These are phyloP conservation scores for Pimephales promelas DNA, from an alignment of 2,113 vertebrate genomes.

Conservation along the genomic window DNA sequence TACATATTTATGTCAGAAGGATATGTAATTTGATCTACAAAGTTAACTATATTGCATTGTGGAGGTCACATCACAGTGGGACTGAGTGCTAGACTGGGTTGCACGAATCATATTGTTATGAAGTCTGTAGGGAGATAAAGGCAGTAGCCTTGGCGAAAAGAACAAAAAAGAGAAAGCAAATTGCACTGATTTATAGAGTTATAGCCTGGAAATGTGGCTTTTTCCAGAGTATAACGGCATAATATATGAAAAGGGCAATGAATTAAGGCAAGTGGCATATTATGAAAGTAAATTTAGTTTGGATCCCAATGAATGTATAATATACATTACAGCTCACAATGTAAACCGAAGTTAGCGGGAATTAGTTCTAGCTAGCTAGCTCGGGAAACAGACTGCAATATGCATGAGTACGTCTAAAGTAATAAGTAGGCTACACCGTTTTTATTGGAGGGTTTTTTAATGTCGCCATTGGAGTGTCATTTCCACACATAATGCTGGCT, in stretches of 20 bases:
- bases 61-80: constrained; percentile 57
- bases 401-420: not conserved
- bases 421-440: constrained; percentile 21
- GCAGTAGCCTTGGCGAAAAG: constrained; percentile 3
- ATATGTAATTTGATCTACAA: constrained; percentile 65
- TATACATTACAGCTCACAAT: not conserved
- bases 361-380: not conserved
- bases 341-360: not conserved
- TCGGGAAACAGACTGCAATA: not conserved
- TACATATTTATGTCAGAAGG: constrained; percentile 67
- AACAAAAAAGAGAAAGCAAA: not conserved
- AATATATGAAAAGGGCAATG: constrained; percentile 21
- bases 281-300: constrained; percentile 2
- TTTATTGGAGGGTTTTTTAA: constrained; percentile 27
- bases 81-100: constrained; percentile 55
- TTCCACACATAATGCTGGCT: constrained; percentile 43
- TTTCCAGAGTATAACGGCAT: not conserved
- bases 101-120: constrained; percentile 36
- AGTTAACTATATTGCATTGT: constrained; percentile 67
- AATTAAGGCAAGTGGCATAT: constrained; percentile 2
- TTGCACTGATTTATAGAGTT: constrained; percentile 14
- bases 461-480: constrained; percentile 29
- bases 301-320: not conserved
- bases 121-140: constrained; percentile 37
- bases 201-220: not conserved